Evolutionary conservation across 2,888 invertebrate genomes (phyloP), one percentile per base, ranked within the genome.

Genomic region (Chymomyza fuscimana): DNA sequence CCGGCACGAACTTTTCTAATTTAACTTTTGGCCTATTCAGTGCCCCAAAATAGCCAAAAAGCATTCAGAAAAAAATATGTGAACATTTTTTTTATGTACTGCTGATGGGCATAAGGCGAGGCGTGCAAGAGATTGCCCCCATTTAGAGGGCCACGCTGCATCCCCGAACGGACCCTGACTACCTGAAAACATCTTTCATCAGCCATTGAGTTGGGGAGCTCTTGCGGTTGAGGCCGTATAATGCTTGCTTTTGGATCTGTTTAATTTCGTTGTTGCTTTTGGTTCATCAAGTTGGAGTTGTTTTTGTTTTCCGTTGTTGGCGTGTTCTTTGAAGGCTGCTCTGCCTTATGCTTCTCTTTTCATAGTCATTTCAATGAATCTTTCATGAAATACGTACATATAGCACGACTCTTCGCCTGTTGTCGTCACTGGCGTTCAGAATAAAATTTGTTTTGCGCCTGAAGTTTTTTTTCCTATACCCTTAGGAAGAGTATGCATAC

Each of bases 1-100:
- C 16, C 64, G 67, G 7, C 59, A 58, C 60, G 72, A 86, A 86
- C 77, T 87, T 88, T 87, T 88, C 77, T 86, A 81, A 86, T 87
- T 88, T 87, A 87, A 87, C 83, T 86, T 87, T 79, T 72, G 64
- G 58, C 63, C 58, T 52, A 22, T 52, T 15, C 50, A 52, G 16
- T 52, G 46, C 62, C 70, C 64, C 66, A 70, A 74, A 77, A 72
- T 71, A 81, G 68, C 81, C 65, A 60, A 69, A 66, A 52, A 22
- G 4, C 22, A 16, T 54, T 3, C 9, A 54, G 32, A 16, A 54
- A 36, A 69, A 46, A 69, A 73, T 4, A 62, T 56, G 60, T 54
- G 54, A 10, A 9, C 15, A 50, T 77, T 78, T 79, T 77, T 79
- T 86, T 79, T 79, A 87, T 85, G 68, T 72, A 82, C 82, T 87